These are phyloP conservation scores for Volucella zonaria DNA, from an alignment of 2,888 invertebrate genomes.

Conservation along the genomic window DNA sequence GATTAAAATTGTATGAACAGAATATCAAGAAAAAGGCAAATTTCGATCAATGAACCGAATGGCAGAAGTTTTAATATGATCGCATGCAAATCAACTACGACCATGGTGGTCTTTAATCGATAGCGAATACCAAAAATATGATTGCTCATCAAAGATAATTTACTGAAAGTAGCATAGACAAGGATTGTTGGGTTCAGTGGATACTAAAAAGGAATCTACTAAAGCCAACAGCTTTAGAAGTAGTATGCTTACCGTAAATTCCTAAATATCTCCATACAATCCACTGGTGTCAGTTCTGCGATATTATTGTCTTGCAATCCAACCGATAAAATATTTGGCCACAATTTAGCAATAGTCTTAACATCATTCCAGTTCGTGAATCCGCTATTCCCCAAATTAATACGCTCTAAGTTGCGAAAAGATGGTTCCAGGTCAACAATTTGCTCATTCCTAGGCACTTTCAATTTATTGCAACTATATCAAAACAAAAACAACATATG, in stretches of 20 bases:
- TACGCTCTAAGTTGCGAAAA: constrained; percentile 80
- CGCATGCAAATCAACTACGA: too few species aligned
- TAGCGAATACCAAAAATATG: too few species aligned
- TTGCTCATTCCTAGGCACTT: constrained; percentile 85
- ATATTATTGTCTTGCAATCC: constrained; percentile 90
- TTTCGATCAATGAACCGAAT: too few species aligned
- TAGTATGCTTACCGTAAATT: constrained; percentile 76
- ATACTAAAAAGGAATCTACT: neutral
- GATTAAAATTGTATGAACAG: too few species aligned
- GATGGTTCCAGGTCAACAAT: constrained; percentile 81
- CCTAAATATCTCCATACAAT: constrained; percentile 79
- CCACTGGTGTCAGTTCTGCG: constrained; percentile 84
- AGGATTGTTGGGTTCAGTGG: neutral
- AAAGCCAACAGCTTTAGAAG: neutral
- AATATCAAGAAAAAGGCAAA: too few species aligned
- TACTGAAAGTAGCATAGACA: neutral
- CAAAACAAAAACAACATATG: constrained; percentile 8
- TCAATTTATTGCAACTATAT: constrained; percentile 90
- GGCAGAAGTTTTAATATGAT: too few species aligned
- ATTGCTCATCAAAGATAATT: too few species aligned
- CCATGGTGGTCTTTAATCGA: too few species aligned
- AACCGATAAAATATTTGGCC: constrained; percentile 88
- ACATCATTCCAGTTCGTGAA: constrained; percentile 89
- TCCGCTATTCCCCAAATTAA: constrained; percentile 84
- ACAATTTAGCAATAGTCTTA: constrained; percentile 86